Evolutionary conservation across 2,113 vertebrate genomes (phyloP), one percentile per base, ranked within the genome.

Genomic region (Phrynocephalus versicolor): DNA sequence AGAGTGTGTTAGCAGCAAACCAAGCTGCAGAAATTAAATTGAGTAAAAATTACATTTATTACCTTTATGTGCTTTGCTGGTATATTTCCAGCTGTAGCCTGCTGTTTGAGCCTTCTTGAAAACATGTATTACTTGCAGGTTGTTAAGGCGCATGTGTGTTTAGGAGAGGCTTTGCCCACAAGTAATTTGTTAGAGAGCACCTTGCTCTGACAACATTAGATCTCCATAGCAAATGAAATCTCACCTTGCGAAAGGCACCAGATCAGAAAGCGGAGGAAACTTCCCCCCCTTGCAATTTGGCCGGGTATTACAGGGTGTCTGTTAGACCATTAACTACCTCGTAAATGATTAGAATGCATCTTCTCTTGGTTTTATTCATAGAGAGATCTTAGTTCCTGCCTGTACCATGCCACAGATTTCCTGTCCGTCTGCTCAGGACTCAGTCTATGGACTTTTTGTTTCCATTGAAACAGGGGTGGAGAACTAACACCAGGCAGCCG

Each of bases 1-100:
- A 51, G 10, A 51, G 45, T 51, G 10, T 51, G 5, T 51, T 51
- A 51, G 10, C 45, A 51, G 45, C 10, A 51, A 51, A 51, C 5
- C 45, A 67, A 80, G 4, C n/a, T 45, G 79, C 62, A 67, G 16
- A 67, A 84, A 84, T 65, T 76, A 76, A 76, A 84, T 76, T 51
- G 55, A 27, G n/a, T 67, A 55, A 10, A 51, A 51, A 51, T 51
- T 65, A 30, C 73, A 64, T 2, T 64, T 74, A 75, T 51, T 27
- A 84, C 30, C 57, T 35, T 12, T 62, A 21, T 80, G 7, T 80
- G 10, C 62, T 80, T 64, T 76, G 82, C 58, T 55, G 62, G 13
- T 84, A 33, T 12, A 84, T 75, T 65, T 84, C 51, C 57, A 67
- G n/a, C 45, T 30, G 51, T 62, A 73, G 73, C 55, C 70, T 73